These are phyloP conservation scores for Enteromius radiatus DNA, from an alignment of 2,797 vertebrate genomes.

Conservation along the genomic window DNA sequence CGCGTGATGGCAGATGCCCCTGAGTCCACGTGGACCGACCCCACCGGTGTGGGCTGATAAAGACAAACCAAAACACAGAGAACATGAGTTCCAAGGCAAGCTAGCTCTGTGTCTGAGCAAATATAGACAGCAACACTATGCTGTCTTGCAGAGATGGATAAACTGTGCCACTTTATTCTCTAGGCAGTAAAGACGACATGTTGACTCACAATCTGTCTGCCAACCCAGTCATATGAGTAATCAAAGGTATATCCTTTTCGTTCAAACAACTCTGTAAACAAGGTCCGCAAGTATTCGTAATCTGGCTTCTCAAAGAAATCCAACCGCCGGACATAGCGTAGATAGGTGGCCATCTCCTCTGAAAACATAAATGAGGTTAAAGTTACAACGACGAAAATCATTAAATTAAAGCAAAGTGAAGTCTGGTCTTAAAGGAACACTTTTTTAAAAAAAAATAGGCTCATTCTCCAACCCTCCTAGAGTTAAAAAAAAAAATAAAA, in stretches of 20 bases:
- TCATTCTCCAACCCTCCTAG: too few species aligned
- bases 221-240: conserved; percentile 97
- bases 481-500: too few species aligned
- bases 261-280: conserved; percentile 97
- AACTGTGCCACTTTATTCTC: not conserved
- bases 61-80: conserved; percentile 42
- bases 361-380: conserved; percentile 56
- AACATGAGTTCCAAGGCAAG: not conserved
- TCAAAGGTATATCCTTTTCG: conserved; percentile 97
- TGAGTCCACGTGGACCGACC: conserved; percentile 93
- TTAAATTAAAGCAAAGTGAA: not conserved
- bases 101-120: not conserved
- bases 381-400: not conserved
- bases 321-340: conserved; percentile 93
- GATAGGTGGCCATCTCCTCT: conserved; percentile 99
- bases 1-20: conserved; percentile 90
- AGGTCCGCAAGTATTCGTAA: conserved; percentile 94
- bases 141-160: not conserved
- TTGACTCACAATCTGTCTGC: conserved; percentile 95
- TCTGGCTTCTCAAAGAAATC: conserved; percentile 99
- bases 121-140: not conserved
- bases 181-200: not conserved
- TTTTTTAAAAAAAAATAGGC: too few species aligned
- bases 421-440: not conserved
- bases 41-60: conserved; percentile 93